A percentile compares a stretch with the other conserved stretches of the same genome.
phyloP scores from a whole-genome alignment of 2,797 vertebrate species.

The Channa striata region DNA sequence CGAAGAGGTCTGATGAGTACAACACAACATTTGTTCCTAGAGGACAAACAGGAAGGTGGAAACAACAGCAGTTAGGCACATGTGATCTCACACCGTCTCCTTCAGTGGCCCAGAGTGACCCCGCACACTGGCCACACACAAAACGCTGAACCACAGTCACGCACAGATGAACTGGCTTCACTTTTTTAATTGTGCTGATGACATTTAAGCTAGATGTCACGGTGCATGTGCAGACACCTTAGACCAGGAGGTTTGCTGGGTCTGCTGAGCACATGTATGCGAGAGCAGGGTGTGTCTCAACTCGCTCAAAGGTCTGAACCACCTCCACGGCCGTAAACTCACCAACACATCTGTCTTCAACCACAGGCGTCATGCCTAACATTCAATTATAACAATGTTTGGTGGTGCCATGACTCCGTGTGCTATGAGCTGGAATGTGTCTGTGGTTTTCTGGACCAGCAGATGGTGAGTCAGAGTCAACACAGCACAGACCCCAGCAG shows the following conservation, averaged over 20 bases:
- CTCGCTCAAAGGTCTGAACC: conserved; percentile 26
- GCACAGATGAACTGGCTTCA: conserved; percentile 32
- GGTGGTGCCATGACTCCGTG: conserved; percentile 50
- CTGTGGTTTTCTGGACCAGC: conserved; percentile 58
- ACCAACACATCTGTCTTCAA: conserved; percentile 37
- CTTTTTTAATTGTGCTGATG: conserved; percentile 54
- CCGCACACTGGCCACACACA: conserved; percentile 40
- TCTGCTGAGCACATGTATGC: conserved; percentile 24
- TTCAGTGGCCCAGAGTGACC: conserved; percentile 54
- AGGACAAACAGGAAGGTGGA: conserved; percentile 67
- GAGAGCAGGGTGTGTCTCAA: conserved; percentile 30
- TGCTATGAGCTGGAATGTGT: conserved; percentile 35
- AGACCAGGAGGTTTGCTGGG: conserved; percentile 8
- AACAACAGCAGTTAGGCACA: conserved; percentile 50
- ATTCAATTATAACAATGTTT: conserved; percentile 62
- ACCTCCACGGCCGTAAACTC: conserved; percentile 27
- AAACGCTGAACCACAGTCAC: conserved; percentile 19
- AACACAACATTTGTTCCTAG: conserved; percentile 64
- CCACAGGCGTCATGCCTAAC: conserved; percentile 45
- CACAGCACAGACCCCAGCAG: conserved; percentile 53
- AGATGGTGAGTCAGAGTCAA: conserved; percentile 72
- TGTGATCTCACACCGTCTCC: conserved; percentile 59
- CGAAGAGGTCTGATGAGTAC: conserved; percentile 61
- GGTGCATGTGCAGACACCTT: conserved; percentile 43
- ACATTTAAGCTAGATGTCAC: conserved; percentile 27